Percentiles rank a stretch among this genome's conserved stretches.
Conservation (phyloP, 2,113 vertebrate species). For the Nansenia antarctica region DNA sequence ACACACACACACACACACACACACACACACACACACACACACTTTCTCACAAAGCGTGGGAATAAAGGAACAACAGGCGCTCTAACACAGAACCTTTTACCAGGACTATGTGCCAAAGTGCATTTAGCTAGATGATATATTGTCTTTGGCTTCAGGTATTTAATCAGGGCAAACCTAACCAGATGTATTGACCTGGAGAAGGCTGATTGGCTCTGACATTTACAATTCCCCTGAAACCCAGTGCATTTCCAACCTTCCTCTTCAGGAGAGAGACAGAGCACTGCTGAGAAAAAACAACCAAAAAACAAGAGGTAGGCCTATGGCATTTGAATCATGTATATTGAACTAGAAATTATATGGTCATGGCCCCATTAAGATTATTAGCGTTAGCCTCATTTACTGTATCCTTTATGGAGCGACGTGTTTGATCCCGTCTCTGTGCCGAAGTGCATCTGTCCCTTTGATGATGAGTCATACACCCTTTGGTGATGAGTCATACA, state of each 20-base stretch:
- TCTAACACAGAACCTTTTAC: conserved; percentile 20
- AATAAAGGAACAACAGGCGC: neutral
- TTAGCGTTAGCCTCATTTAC: neutral
- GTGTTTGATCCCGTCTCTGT: neutral
- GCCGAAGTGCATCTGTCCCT: neutral
- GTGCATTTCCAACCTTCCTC: conserved; percentile 17
- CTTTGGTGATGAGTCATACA: too few species aligned
- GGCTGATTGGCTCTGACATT: conserved; percentile 50
- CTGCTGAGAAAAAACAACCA: conserved; percentile 8
- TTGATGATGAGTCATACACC: neutral
- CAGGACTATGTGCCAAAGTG: conserved; percentile 6
- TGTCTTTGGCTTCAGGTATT: conserved; percentile 34
- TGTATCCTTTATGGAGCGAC: neutral
- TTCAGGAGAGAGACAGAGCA: conserved; percentile 11
- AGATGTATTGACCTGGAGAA: conserved; percentile 13
- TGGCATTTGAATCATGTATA: conserved; percentile 11
- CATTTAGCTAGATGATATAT: conserved; percentile 29
- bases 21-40: neutral
- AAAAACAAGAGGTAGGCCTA: conserved; percentile 15
- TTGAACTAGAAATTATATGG: neutral
- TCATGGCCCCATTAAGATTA: conserved; percentile 16
- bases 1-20: too few species aligned
- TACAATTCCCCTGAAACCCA: conserved; percentile 33
- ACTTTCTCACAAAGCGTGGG: neutral
- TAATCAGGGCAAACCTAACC: conserved; percentile 34